These are phyloP conservation scores for Hirtodrosophila alboralis DNA, from an alignment of 2,888 invertebrate species.

Conservation along the genomic window DNA sequence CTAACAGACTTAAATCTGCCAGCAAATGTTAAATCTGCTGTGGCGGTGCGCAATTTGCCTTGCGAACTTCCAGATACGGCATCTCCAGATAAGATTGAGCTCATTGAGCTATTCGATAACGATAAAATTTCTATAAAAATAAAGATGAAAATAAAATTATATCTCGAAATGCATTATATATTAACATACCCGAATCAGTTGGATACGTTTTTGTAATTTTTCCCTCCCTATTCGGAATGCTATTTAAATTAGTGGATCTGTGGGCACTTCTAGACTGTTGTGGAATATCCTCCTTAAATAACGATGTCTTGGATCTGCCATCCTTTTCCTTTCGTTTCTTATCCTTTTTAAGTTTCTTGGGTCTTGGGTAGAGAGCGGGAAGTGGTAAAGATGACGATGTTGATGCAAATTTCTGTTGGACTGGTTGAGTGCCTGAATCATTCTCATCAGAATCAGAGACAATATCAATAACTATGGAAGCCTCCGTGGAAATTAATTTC, in stretches of 20 bases:
- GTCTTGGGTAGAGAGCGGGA: conserved; percentile 16
- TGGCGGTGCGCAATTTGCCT: conserved; percentile 34
- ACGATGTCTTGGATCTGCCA: conserved; percentile 7
- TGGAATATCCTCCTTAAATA: conserved; percentile 21
- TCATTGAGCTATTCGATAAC: conserved; percentile 81
- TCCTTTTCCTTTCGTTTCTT: conserved; percentile 67
- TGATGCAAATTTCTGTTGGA: conserved; percentile 8
- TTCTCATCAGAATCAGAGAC: conserved; percentile 81
- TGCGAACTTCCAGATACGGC: conserved; percentile 37
- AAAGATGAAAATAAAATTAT: not conserved
- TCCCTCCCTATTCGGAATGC: conserved; percentile 52
- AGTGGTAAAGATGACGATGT: conserved; percentile 11
- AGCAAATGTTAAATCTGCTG: conserved; percentile 81
- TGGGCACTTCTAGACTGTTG: conserved; percentile 19
- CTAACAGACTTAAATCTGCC: conserved; percentile 79
- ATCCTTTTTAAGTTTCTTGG: conserved; percentile 72
- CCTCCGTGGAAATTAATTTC: conserved; percentile 34
- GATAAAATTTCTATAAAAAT: conserved; percentile 66
- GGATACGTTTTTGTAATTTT: conserved; percentile 28
- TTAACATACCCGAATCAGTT: conserved; percentile 55
- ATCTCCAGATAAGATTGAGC: conserved; percentile 74
- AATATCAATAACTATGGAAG: conserved; percentile 78
- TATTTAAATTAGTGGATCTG: conserved; percentile 40
- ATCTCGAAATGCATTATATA: not conserved
- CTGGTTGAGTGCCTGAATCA: conserved; percentile 34